These are phyloP conservation scores for Bhutanitis thaidina DNA, from an alignment of 2,888 invertebrate genomes.

Conservation along the genomic window DNA sequence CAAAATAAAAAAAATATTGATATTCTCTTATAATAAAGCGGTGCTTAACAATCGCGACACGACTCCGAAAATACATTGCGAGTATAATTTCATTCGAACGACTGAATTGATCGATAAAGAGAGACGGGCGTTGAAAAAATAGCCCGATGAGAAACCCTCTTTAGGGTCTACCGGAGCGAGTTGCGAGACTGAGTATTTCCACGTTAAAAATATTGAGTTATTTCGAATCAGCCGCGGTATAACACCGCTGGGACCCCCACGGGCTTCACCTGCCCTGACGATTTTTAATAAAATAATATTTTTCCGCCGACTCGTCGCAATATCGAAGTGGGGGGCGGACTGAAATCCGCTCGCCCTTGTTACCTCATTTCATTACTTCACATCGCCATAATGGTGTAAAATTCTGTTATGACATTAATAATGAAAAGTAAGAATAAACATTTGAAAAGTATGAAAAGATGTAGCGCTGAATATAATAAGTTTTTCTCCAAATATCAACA, in stretches of 20 bases:
- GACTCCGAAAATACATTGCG: conserved; percentile 25
- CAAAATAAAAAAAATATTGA: conserved; percentile 31
- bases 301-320: conserved; percentile 31
- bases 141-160: conserved; percentile 25
- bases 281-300: conserved; percentile 63
- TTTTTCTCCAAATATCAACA: no score
- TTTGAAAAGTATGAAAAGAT: not conserved
- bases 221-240: conserved; percentile 51
- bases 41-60: conserved; percentile 28
- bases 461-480: no score
- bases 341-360: conserved; percentile 2
- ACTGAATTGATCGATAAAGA: conserved; percentile 61
- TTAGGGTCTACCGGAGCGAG: conserved; percentile 33
- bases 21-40: conserved; percentile 35
- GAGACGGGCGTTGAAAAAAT: conserved; percentile 33
- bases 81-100: conserved; percentile 45
- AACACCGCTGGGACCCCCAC: conserved; percentile 31
- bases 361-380: conserved; percentile 5
- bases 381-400: conserved; percentile 13
- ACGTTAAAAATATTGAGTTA: conserved; percentile 50
- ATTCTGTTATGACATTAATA: conserved; percentile 26
- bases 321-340: conserved; percentile 22
- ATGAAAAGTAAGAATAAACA: not conserved
- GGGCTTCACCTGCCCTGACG: conserved; percentile 48
- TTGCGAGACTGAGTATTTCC: conserved; percentile 42